Evolutionary conservation across 2,113 vertebrate species (phyloP).

Genomic region (Equus quagga): DNA sequence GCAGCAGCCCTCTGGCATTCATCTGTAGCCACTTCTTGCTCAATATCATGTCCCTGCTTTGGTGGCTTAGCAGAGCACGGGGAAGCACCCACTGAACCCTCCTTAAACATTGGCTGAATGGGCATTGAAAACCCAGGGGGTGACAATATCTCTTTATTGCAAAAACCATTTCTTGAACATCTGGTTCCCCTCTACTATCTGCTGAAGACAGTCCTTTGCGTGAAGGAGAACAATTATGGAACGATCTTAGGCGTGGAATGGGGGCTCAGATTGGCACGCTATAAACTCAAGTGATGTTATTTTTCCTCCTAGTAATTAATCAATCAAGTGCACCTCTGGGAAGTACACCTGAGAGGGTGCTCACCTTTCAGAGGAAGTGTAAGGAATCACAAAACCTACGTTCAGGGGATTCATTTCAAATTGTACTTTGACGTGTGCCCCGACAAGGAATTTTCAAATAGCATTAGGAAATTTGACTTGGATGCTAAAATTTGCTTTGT

Average conservation of each 20-base stretch:
- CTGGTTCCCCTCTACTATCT: neutral
- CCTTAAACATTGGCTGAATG: accelerated
- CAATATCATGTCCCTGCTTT: neutral
- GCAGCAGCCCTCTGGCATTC: neutral
- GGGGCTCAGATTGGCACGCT: neutral
- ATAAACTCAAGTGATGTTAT: too few species aligned
- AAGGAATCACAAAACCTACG: neutral
- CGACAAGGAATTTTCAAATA: neutral
- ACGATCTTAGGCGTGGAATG: accelerated
- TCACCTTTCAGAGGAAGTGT: neutral
- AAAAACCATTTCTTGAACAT: neutral
- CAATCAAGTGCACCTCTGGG: neutral
- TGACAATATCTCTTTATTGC: accelerated
- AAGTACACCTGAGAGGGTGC: accelerated
- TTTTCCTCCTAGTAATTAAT: neutral
- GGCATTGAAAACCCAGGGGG: neutral
- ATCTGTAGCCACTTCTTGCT: neutral
- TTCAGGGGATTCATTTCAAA: neutral
- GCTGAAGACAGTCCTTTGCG: neutral
- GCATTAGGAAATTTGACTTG: neutral
- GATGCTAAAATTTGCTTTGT: neutral
- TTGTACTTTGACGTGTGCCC: too few species aligned
- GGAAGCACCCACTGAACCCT: neutral
- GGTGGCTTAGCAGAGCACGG: neutral
- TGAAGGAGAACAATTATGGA: neutral